Conservation (phyloP, 2,113 vertebrate species). For the Xiphorhynchus elegans region DNA sequence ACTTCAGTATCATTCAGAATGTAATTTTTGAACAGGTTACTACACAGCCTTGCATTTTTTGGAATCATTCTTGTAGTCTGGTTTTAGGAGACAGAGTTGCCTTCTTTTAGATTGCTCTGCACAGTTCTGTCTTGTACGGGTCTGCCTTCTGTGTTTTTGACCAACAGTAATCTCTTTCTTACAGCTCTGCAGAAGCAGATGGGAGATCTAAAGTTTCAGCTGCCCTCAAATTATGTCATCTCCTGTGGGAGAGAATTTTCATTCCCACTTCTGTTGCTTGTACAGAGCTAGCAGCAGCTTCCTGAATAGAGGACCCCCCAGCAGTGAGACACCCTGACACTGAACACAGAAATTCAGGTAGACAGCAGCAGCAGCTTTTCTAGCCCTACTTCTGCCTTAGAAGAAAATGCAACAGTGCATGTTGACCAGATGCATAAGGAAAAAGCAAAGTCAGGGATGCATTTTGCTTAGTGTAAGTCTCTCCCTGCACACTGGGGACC, state of each 20-base stretch:
- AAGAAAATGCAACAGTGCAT: neutral
- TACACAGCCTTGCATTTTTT: neutral
- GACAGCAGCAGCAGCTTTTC: neutral
- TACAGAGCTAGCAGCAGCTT: neutral
- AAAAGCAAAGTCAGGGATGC: neutral
- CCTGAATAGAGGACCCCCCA: neutral
- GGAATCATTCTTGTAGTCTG: neutral
- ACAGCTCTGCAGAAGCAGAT: neutral
- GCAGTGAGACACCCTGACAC: neutral
- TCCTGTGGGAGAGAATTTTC: neutral
- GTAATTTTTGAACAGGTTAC: neutral
- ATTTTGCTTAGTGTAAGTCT: neutral
- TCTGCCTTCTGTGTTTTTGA: neutral
- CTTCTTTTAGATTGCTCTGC: constrained; percentile 7
- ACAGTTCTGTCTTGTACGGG: neutral
- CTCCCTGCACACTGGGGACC: neutral
- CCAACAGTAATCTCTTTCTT: neutral
- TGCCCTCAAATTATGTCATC: neutral
- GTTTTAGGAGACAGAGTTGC: neutral
- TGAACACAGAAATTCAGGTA: neutral
- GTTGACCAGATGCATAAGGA: neutral
- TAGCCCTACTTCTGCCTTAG: neutral
- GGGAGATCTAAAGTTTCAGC: neutral
- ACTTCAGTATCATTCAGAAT: neutral
- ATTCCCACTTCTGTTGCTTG: neutral